Percentiles rank a stretch among this genome's conserved stretches.
phyloP scores from a whole-genome alignment of 2,888 invertebrate species.

The Erebia ligea region DNA sequence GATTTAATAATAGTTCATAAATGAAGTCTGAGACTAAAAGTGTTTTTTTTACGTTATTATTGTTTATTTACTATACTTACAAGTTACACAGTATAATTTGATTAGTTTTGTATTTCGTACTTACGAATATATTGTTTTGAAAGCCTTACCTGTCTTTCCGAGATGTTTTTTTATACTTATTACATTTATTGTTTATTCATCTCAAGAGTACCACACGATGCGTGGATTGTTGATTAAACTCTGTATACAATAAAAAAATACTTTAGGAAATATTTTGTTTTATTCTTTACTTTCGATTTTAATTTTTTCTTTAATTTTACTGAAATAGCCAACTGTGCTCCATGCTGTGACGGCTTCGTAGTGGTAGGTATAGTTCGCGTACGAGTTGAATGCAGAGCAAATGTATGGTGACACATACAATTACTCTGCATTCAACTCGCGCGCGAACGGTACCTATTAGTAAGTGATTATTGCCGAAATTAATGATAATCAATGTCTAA shows the following conservation, averaged over 20 bases:
- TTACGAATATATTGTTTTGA: slow-evolving; percentile 56
- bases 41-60: slow-evolving; percentile 31
- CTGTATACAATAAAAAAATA: slow-evolving; percentile 56
- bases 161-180: slow-evolving; percentile 42
- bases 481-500: no score
- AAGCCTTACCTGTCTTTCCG: slow-evolving; percentile 55
- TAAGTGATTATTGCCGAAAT: no score
- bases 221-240: slow-evolving; percentile 69
- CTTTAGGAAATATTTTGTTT: slow-evolving; percentile 41
- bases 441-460: no score
- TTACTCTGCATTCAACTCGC: no score
- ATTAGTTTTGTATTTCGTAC: slow-evolving; percentile 51
- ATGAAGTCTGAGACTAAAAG: slow-evolving; percentile 42
- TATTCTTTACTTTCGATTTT: slow-evolving; percentile 30
- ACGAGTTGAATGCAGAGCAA: no score
- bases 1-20: slow-evolving; percentile 39
- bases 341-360: no score
- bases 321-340: no score
- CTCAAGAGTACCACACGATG: slow-evolving; percentile 62
- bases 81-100: slow-evolving; percentile 31
- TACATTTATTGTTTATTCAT: slow-evolving; percentile 56
- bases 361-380: no score
- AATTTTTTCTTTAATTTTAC: background rate
- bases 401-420: no score
- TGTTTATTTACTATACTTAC: slow-evolving; percentile 2